A percentile compares a stretch with the other conserved stretches of the same genome.
Conservation (phyloP, 2,888 invertebrate species). For the Ethmia dodecea region DNA sequence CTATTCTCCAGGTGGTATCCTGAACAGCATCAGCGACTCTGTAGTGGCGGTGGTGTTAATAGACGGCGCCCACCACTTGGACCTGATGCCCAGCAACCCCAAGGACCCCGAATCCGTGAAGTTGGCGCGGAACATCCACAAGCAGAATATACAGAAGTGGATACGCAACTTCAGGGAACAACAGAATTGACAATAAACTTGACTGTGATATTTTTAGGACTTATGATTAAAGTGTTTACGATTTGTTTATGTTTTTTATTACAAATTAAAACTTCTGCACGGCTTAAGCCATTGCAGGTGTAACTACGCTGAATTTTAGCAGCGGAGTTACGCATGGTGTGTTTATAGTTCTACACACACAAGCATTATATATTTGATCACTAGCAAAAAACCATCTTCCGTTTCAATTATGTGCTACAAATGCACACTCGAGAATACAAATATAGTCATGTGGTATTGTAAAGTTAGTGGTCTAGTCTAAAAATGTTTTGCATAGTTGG, state of each 20-base stretch:
- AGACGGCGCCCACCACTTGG: constrained; percentile 92
- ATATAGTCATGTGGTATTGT: too few species aligned
- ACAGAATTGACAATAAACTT: neutral
- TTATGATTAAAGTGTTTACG: neutral
- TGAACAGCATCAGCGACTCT: constrained; percentile 80
- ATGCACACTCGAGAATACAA: too few species aligned
- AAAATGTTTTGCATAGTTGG: too few species aligned
- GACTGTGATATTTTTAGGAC: neutral
- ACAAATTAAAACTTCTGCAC: neutral
- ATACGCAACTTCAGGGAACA: constrained; percentile 39
- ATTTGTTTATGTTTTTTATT: neutral
- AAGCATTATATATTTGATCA: too few species aligned
- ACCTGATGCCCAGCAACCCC: constrained; percentile 81
- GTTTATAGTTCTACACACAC: too few species aligned
- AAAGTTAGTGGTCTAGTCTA: too few species aligned
- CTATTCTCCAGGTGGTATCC: constrained; percentile 81
- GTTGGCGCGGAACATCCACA: constrained; percentile 80
- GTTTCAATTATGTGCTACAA: too few species aligned
- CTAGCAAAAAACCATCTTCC: too few species aligned
- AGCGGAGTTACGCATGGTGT: too few species aligned
- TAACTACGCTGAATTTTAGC: too few species aligned
- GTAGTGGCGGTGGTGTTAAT: constrained; percentile 85
- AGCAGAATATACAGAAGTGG: constrained; percentile 80
- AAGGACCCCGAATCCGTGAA: constrained; percentile 82
- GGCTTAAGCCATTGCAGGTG: too few species aligned